These are phyloP conservation scores for Latrodectus geometricus DNA, from an alignment of 1,140 invertebrate species.

Conservation along the genomic window DNA sequence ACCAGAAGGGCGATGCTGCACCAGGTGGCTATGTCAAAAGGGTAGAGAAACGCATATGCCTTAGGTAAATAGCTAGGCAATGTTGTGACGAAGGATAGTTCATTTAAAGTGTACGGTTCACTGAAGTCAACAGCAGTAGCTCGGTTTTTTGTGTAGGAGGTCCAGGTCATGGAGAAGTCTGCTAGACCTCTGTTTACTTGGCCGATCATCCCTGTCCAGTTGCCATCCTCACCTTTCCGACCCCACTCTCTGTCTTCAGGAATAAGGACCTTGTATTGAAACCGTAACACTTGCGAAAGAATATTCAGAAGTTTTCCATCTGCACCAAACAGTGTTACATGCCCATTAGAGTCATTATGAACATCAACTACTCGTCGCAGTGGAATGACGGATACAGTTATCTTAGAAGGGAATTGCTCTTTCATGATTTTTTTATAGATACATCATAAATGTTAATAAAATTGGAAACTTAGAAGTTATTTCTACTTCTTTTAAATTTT, in stretches of 20 bases:
- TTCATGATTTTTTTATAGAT: no score
- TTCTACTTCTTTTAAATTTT: no score
- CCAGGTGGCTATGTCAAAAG: not conserved
- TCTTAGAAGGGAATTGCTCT: not conserved
- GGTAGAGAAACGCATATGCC: not conserved
- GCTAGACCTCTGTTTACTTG: not conserved
- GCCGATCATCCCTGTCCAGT: constrained; percentile 29
- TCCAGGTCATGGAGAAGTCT: not conserved
- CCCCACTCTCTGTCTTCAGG: constrained; percentile 7
- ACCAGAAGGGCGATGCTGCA: not conserved
- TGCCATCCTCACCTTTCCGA: not conserved
- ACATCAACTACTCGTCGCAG: not conserved
- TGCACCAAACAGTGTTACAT: not conserved
- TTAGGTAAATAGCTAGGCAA: not conserved
- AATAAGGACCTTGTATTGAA: not conserved
- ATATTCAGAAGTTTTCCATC: constrained; percentile 3
- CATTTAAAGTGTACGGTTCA: not conserved
- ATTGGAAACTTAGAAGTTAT: no score
- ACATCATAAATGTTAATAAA: no score
- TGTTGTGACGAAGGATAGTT: not conserved
- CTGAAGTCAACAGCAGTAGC: constrained; percentile 5
- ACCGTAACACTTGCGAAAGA: not conserved
- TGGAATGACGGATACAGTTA: not conserved
- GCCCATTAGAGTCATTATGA: not conserved
- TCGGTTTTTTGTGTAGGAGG: not conserved